phyloP scores from a whole-genome alignment of 2,888 invertebrate genomes.

The Didymodactylos carnosus region DNA sequence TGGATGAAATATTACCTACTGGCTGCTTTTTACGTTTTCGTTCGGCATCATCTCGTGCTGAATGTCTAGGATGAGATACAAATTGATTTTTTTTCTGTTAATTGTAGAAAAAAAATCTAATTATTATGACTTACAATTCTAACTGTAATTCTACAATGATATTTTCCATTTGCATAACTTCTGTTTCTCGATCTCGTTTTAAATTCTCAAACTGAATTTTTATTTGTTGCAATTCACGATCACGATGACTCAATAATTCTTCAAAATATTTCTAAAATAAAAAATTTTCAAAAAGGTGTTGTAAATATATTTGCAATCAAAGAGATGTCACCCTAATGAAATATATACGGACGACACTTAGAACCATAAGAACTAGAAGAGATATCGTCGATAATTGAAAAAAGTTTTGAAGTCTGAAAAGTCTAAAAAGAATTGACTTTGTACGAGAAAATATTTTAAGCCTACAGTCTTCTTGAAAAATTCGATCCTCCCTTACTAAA shows the following conservation, averaged over 20 bases:
- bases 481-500: too few species aligned
- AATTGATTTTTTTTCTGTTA: background rate
- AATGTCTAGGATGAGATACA: background rate
- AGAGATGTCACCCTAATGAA: too few species aligned
- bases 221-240: background rate
- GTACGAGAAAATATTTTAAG: too few species aligned
- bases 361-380: too few species aligned
- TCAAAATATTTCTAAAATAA: background rate
- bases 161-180: background rate
- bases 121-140: background rate
- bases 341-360: too few species aligned
- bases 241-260: background rate
- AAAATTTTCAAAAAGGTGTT: too few species aligned
- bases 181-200: background rate
- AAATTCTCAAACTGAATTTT: background rate
- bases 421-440: too few species aligned
- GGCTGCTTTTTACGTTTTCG: background rate
- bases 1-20: too few species aligned
- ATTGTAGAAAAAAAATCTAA: background rate
- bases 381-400: too few species aligned
- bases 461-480: too few species aligned
- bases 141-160: background rate
- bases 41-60: background rate
- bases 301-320: too few species aligned
- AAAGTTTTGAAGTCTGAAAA: too few species aligned